Conservation (phyloP, 2,797 vertebrate species). For the Megalops cyprinoides region DNA sequence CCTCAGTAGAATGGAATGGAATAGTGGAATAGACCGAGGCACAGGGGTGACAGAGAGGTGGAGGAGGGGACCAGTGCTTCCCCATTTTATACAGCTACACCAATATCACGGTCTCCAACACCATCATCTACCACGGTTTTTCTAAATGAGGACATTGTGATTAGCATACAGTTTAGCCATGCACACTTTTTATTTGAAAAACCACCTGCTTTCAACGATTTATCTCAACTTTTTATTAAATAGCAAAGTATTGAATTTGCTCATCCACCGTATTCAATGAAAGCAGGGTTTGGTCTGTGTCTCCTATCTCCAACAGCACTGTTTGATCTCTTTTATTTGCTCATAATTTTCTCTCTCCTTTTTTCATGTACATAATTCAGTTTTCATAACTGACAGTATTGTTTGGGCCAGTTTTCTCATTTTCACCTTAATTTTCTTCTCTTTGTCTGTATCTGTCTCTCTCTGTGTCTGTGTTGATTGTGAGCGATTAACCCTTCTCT, state of each 20-base stretch:
- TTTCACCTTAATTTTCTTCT: too few relatives aligned
- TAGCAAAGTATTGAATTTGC: neutral
- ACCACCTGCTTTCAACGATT: neutral
- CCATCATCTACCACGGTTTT: neutral
- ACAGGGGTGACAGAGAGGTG: too few relatives aligned
- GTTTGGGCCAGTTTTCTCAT: slow-evolving; percentile 52
- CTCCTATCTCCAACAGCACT: neutral
- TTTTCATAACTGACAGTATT: slow-evolving; percentile 49
- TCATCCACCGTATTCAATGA: neutral
- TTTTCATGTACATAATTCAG: neutral
- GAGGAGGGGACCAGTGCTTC: too few relatives aligned
- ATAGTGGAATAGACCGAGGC: too few relatives aligned
- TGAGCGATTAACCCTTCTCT: neutral
- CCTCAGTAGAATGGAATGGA: too few relatives aligned
- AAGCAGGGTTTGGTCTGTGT: neutral
- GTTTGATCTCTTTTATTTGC: neutral
- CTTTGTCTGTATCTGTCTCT: slow-evolving; percentile 33
- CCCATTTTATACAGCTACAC: neutral
- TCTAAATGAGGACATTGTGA: too few relatives aligned
- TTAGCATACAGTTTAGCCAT: too few relatives aligned
- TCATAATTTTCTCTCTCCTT: neutral
- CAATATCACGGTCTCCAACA: neutral
- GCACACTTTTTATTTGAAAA: neutral
- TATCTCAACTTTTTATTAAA: neutral
- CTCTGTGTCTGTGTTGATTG: slow-evolving; percentile 36